Evolutionary conservation across 2,113 vertebrate species (phyloP).

Genomic region (Hemibagrus wyckioides): DNA sequence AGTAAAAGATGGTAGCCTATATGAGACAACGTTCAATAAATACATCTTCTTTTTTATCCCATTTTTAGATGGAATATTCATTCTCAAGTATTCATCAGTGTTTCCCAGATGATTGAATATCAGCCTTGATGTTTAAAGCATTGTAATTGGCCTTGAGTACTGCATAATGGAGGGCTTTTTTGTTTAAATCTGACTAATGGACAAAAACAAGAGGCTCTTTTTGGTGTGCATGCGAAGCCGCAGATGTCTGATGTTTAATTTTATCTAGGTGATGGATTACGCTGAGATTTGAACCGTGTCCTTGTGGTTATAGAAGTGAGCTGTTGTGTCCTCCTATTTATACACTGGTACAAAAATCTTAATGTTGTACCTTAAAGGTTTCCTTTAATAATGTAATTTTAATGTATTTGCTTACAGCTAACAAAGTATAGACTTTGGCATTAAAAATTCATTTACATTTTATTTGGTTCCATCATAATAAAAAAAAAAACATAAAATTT

Average conservation of each 20-base stretch:
- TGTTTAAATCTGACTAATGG: constrained; percentile 7
- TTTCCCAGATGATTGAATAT: background rate
- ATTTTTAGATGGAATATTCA: background rate
- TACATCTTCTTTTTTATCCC: background rate
- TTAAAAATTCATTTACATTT: background rate
- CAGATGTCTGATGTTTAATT: background rate
- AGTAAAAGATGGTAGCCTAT: background rate
- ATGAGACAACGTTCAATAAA: background rate
- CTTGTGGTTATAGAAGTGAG: background rate
- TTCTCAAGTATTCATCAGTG: background rate
- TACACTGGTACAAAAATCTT: background rate
- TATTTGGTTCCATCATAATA: background rate
- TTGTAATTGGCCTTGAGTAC: constrained; percentile 4
- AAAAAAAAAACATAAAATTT: background rate
- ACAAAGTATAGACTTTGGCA: background rate
- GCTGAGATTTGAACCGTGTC: background rate
- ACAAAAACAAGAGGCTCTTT: constrained; percentile 1
- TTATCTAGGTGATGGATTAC: background rate
- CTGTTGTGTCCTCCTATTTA: background rate
- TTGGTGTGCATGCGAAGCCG: background rate
- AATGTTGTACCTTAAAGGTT: background rate
- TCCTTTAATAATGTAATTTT: background rate
- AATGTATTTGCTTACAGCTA: background rate
- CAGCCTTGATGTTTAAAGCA: background rate
- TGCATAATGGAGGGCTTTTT: constrained; percentile 7